These are phyloP conservation scores for Pontoporia blainvillei DNA, from an alignment of 2,113 vertebrate species.

Conservation along the genomic window DNA sequence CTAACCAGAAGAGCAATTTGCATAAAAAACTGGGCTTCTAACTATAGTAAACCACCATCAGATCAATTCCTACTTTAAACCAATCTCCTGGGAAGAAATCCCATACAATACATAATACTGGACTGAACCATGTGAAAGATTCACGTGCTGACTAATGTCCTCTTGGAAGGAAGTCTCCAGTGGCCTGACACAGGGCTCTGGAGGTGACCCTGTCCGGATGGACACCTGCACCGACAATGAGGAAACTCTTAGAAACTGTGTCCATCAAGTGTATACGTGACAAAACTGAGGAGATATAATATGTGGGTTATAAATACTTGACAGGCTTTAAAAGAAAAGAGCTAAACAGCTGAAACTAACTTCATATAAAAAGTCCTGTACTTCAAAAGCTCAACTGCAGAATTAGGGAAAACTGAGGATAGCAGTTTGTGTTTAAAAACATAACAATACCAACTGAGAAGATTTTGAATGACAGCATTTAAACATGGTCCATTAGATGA, in stretches of 20 bases:
- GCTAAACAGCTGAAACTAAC: background rate
- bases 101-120: accelerated
- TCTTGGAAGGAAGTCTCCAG: background rate
- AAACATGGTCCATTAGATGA: accelerated
- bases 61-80: background rate
- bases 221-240: background rate
- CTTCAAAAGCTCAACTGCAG: background rate
- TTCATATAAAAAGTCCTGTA: background rate
- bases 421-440: background rate
- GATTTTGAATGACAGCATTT: background rate
- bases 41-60: background rate
- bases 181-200: accelerated
- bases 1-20: background rate
- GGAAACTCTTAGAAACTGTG: background rate
- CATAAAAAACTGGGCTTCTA: background rate
- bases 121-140: accelerated
- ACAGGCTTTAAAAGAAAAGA: background rate
- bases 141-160: accelerated
- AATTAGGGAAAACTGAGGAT: background rate
- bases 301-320: background rate
- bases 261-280: background rate
- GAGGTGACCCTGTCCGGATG: accelerated
- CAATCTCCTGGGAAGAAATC: background rate
- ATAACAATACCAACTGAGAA: background rate
- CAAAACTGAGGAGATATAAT: background rate